A percentile compares a stretch with the other conserved stretches of the same genome.
These are phyloP conservation scores for Frankliniella intonsa DNA, from an alignment of 2,888 invertebrate species.

Conservation along the genomic window DNA sequence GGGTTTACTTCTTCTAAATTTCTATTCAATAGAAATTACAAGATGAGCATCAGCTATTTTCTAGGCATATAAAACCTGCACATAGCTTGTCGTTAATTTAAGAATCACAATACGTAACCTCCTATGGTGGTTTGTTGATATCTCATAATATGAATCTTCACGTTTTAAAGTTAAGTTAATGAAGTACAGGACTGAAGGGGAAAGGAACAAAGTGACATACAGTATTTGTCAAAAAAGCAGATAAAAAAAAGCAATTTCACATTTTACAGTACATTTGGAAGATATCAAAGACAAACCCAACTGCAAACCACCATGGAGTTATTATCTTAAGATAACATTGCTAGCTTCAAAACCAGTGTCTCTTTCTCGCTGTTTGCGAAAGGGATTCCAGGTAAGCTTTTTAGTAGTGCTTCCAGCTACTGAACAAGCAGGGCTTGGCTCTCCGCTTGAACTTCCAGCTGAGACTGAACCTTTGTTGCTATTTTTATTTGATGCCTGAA, in stretches of 20 bases:
- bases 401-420: conserved; percentile 39
- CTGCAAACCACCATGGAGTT: neutral
- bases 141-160: neutral
- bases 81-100: neutral
- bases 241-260: neutral
- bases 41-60: neutral
- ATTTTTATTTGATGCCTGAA: conserved; percentile 47
- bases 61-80: neutral
- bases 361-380: conserved; percentile 56
- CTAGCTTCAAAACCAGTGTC: conserved; percentile 35
- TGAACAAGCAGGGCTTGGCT: conserved; percentile 30
- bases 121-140: neutral
- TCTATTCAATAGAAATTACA: neutral
- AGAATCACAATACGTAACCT: neutral
- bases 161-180: no score
- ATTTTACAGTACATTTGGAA: neutral
- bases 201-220: no score
- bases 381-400: conserved; percentile 61
- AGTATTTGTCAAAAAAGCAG: no score
- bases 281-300: neutral
- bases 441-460: conserved; percentile 41
- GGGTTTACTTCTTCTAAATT: neutral
- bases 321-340: conserved; percentile 39
- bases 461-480: conserved; percentile 53
- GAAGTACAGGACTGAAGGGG: no score